A percentile compares a stretch with the other conserved stretches of the same genome.
These are phyloP conservation scores for Noctua comes DNA, from an alignment of 2,888 invertebrate genomes.

Conservation along the genomic window DNA sequence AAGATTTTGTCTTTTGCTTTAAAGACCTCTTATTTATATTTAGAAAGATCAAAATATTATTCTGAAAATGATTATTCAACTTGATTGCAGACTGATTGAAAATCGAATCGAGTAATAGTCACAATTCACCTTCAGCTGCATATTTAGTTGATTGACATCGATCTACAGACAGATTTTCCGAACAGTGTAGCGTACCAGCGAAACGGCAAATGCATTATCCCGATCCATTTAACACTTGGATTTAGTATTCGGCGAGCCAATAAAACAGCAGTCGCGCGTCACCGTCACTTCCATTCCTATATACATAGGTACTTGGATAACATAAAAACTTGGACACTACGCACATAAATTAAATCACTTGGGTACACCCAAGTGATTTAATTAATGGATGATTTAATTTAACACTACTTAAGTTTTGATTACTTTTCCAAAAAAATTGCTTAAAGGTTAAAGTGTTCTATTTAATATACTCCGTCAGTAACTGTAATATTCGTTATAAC, in stretches of 20 bases:
- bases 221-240: constrained; percentile 71
- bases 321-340: constrained; percentile 23
- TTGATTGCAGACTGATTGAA: constrained; percentile 20
- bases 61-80: constrained; percentile 2
- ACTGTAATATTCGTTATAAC: neutral
- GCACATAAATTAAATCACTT: constrained; percentile 33
- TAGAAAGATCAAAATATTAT: constrained; percentile 10
- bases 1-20: neutral
- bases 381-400: too few species aligned
- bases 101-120: constrained; percentile 24
- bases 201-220: constrained; percentile 65
- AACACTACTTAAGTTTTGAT: constrained; percentile 16
- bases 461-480: neutral
- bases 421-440: constrained; percentile 33
- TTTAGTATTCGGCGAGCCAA: constrained; percentile 65
- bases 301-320: constrained; percentile 9
- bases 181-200: constrained; percentile 44
- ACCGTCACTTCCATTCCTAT: constrained; percentile 11
- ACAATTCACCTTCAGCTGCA: constrained; percentile 28
- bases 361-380: too few species aligned
- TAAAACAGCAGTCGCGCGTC: constrained; percentile 61
- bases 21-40: neutral
- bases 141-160: constrained; percentile 64
- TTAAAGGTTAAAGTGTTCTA: neutral
- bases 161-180: constrained; percentile 54